Percentiles rank a stretch among this genome's conserved stretches.
Conservation (phyloP, 1,140 invertebrate genomes). For the Dinothrombium tinctorium region DNA sequence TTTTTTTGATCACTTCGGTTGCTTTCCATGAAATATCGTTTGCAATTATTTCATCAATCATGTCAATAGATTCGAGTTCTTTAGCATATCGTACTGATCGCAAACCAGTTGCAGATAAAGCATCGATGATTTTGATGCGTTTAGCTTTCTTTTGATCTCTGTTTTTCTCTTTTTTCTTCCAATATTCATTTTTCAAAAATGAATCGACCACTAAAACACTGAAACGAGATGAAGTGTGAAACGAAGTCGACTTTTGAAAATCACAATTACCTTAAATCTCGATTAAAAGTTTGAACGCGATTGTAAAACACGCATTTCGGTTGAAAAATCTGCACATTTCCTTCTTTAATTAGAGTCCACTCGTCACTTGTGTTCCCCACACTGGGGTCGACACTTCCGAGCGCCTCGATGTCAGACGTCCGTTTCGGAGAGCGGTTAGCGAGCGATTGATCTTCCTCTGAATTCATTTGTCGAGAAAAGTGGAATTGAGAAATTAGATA, state of each 20-base stretch:
- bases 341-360: conserved; percentile 41
- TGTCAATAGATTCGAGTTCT: conserved; percentile 28
- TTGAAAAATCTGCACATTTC: conserved; percentile 41
- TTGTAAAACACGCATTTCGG: conserved; percentile 77
- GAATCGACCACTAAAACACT: conserved; percentile 10
- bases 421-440: too few species aligned
- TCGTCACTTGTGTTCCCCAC: too few species aligned
- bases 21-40: conserved; percentile 81
- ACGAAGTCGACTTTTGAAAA: not conserved
- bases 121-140: conserved; percentile 48
- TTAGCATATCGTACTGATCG: conserved; percentile 86
- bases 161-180: conserved; percentile 12
- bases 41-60: conserved; percentile 41
- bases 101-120: conserved; percentile 77
- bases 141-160: not conserved
- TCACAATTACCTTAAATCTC: conserved; percentile 54
- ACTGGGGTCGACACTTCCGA: too few species aligned
- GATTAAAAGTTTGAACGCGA: conserved; percentile 88
- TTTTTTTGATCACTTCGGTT: conserved; percentile 57
- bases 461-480: too few species aligned
- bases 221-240: not conserved
- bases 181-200: conserved; percentile 18
- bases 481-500: too few species aligned
- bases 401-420: too few species aligned
- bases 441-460: too few species aligned